A percentile compares a stretch with the other conserved stretches of the same genome.
Evolutionary conservation across 2,888 invertebrate genomes (phyloP).

Genomic region (Leptothorax acervorum): DNA sequence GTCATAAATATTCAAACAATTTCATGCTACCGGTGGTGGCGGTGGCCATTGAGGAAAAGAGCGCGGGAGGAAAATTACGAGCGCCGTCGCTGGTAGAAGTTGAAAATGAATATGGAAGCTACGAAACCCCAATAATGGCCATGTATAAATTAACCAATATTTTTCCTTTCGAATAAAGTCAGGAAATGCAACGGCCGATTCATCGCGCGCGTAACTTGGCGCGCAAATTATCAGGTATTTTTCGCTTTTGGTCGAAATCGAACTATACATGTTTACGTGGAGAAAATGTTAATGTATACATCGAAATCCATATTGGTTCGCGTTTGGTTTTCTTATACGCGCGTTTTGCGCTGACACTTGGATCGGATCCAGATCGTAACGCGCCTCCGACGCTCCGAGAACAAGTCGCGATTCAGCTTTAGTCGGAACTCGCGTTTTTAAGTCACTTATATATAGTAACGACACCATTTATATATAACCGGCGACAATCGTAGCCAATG

Average conservation of each 20-base stretch:
- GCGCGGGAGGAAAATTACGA: constrained; percentile 38
- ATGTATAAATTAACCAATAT: constrained; percentile 40
- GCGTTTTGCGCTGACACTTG: constrained; percentile 27
- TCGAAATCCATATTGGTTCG: constrained; percentile 30
- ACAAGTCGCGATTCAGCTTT: constrained; percentile 26
- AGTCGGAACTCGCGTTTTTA: constrained; percentile 37
- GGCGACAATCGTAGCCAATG: constrained; percentile 43
- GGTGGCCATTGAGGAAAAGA: constrained; percentile 43
- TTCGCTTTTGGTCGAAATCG: not conserved
- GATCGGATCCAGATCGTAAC: constrained; percentile 39
- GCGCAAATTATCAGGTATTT: constrained; percentile 20
- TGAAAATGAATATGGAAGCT: constrained; percentile 47
- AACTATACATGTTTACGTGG: not conserved
- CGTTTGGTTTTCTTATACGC: constrained; percentile 19
- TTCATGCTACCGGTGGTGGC: not conserved
- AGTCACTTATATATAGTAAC: not conserved
- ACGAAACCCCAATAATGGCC: constrained; percentile 28
- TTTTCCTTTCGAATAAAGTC: constrained; percentile 18
- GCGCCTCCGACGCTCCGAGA: constrained; percentile 20
- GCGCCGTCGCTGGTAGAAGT: constrained; percentile 25
- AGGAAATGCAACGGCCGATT: constrained; percentile 2
- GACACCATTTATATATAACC: constrained; percentile 35
- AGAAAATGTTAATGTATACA: constrained; percentile 23
- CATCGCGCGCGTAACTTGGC: not conserved
- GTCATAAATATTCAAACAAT: constrained; percentile 55